A percentile compares a stretch with the other conserved stretches of the same genome.
phyloP scores from a whole-genome alignment of 2,888 invertebrate genomes.

The Dicyrtomina minuta region DNA sequence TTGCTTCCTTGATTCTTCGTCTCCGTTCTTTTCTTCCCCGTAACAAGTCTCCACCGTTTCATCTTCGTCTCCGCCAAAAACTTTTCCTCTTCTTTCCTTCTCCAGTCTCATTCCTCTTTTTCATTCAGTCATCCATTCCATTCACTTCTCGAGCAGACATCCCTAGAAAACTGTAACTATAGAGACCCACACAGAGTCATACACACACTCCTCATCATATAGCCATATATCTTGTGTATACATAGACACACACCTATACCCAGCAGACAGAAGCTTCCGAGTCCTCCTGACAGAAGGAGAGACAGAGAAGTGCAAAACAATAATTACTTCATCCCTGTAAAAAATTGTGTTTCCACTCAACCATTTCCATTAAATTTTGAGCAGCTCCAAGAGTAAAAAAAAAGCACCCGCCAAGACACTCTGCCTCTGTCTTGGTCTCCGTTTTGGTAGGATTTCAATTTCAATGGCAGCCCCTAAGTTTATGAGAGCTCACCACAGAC shows the following conservation, averaged over 20 bases:
- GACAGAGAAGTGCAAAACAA: constrained; percentile 34
- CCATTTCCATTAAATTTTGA: constrained; percentile 17
- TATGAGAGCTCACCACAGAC: no score
- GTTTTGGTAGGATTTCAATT: no score
- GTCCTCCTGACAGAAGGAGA: no score
- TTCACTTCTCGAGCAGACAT: constrained; percentile 15
- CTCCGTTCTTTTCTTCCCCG: constrained; percentile 45
- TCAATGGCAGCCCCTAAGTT: no score
- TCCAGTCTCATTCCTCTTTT: constrained; percentile 15
- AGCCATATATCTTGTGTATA: constrained; percentile 6
- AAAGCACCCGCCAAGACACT: no score
- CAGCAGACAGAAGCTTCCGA: no score
- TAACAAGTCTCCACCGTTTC: constrained; percentile 31
- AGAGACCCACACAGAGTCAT: no score
- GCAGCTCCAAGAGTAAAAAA: no score
- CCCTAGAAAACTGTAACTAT: no score
- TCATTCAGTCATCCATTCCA: constrained; percentile 16
- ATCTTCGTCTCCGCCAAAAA: constrained; percentile 29
- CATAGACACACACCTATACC: no score
- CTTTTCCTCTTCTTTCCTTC: constrained; percentile 30
- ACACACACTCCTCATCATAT: no score
- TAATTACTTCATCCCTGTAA: constrained; percentile 31
- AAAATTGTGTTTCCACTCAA: constrained; percentile 25
- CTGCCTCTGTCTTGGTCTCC: no score
- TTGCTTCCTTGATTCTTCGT: constrained; percentile 38